Percentiles rank a stretch among this genome's conserved stretches.
Evolutionary conservation across 1,140 invertebrate genomes (phyloP).

Genomic region (Monochamus saltuarius): DNA sequence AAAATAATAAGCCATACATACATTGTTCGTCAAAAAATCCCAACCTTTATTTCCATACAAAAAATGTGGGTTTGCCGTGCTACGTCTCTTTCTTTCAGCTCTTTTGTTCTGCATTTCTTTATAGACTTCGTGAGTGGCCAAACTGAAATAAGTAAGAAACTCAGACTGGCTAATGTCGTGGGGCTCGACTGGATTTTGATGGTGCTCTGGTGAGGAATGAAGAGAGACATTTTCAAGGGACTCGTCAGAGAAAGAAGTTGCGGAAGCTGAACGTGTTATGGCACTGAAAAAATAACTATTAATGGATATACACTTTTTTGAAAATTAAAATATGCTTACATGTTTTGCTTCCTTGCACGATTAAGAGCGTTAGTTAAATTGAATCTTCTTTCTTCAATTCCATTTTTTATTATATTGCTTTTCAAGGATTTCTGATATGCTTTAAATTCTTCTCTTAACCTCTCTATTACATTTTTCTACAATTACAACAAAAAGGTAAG

Average conservation of each 20-base stretch:
- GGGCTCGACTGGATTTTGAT: conserved; percentile 38
- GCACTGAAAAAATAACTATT: conserved; percentile 24
- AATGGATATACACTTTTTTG: background rate
- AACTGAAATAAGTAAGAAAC: conserved; percentile 52
- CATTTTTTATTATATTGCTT: conserved; percentile 37
- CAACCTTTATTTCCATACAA: conserved; percentile 54
- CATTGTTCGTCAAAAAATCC: conserved; percentile 27
- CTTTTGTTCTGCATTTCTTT: conserved; percentile 56
- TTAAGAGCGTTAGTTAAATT: conserved; percentile 42
- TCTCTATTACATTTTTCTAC: conserved; percentile 44
- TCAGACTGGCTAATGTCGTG: conserved; percentile 42
- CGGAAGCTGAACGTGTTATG: conserved; percentile 23
- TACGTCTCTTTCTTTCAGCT: conserved; percentile 57
- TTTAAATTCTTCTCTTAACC: conserved; percentile 45
- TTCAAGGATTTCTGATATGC: conserved; percentile 39
- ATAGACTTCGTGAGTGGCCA: conserved; percentile 53
- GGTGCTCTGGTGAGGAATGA: conserved; percentile 36
- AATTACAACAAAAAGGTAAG: conserved; percentile 24
- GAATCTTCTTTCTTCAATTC: conserved; percentile 42
- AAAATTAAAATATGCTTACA: conserved; percentile 39
- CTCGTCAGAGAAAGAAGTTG: conserved; percentile 42
- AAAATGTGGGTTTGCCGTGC: conserved; percentile 59
- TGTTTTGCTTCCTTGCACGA: conserved; percentile 48
- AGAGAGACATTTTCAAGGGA: conserved; percentile 35
- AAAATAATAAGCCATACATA: conserved; percentile 22